phyloP scores from a whole-genome alignment of 2,888 invertebrate genomes.

The Heliconius aoede region DNA sequence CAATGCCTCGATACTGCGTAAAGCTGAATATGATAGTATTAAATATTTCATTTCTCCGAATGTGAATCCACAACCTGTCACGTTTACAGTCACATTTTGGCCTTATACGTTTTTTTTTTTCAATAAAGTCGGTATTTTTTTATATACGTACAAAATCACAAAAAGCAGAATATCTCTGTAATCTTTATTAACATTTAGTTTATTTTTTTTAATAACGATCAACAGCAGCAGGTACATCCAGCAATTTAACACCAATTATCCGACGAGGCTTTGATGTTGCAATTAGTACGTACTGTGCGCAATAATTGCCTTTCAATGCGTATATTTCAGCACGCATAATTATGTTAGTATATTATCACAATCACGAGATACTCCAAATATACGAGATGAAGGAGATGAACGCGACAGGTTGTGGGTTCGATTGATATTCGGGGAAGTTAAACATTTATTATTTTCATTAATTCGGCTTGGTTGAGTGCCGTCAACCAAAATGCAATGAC shows the following conservation, averaged over 20 bases:
- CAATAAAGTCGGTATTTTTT: too few species aligned
- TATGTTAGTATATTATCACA: background rate
- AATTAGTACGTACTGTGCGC: slow-evolving; percentile 28
- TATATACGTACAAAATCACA: too few species aligned
- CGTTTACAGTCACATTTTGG: too few species aligned
- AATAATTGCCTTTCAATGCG: slow-evolving; percentile 27
- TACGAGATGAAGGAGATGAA: too few species aligned
- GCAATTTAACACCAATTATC: slow-evolving; percentile 41
- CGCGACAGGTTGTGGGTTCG: too few species aligned
- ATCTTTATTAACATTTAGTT: background rate
- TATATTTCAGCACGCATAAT: slow-evolving; percentile 21
- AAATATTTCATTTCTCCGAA: too few species aligned
- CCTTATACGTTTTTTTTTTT: too few species aligned
- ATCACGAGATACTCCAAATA: background rate
- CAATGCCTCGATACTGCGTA: too few species aligned
- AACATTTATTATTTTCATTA: background rate
- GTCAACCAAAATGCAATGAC: too few species aligned
- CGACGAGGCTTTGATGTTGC: slow-evolving; percentile 33
- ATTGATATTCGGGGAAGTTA: background rate
- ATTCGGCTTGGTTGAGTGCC: too few species aligned
- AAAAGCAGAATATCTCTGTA: background rate
- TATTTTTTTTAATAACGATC: background rate
- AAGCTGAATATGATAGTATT: too few species aligned
- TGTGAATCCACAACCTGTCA: too few species aligned
- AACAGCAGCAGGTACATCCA: background rate